phyloP scores from a whole-genome alignment of 2,113 vertebrate genomes.

The Megaptera novaeangliae region DNA sequence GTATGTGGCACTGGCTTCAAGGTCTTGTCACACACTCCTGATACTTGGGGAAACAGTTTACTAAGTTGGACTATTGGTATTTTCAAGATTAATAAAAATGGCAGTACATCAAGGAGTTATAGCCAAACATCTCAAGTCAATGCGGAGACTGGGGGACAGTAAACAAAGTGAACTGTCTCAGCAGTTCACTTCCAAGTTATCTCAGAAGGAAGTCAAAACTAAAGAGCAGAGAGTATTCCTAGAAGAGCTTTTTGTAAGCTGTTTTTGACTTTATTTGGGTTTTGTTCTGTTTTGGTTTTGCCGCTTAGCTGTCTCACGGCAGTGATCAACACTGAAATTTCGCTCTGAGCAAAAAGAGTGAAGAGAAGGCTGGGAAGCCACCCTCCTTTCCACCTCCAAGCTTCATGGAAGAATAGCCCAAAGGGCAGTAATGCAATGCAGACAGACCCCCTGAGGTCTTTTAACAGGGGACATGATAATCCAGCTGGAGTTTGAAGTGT shows the following conservation, averaged over 20 bases:
- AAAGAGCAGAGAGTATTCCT: neutral
- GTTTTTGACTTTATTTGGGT: neutral
- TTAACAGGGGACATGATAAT: neutral
- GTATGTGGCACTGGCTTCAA: neutral
- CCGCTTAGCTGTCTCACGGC: neutral
- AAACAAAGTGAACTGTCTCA: neutral
- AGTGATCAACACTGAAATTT: neutral
- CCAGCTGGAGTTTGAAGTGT: neutral
- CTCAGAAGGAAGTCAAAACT: neutral
- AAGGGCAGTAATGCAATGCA: too few relatives aligned
- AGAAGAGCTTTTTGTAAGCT: neutral
- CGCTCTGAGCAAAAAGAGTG: neutral
- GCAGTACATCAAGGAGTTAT: neutral
- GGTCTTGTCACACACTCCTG: neutral
- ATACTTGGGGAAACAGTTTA: neutral
- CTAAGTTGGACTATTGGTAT: neutral
- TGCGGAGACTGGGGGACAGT: neutral
- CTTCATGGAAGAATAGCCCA: neutral
- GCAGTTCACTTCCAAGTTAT: neutral
- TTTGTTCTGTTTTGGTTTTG: neutral
- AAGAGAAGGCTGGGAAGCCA: neutral
- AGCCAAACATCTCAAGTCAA: neutral
- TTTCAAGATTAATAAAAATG: neutral
- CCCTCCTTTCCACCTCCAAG: neutral
- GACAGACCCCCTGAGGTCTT: neutral